These are phyloP conservation scores for Siderastrea radians DNA, from an alignment of 92 coral and sea anemone species.

Conservation along the genomic window DNA sequence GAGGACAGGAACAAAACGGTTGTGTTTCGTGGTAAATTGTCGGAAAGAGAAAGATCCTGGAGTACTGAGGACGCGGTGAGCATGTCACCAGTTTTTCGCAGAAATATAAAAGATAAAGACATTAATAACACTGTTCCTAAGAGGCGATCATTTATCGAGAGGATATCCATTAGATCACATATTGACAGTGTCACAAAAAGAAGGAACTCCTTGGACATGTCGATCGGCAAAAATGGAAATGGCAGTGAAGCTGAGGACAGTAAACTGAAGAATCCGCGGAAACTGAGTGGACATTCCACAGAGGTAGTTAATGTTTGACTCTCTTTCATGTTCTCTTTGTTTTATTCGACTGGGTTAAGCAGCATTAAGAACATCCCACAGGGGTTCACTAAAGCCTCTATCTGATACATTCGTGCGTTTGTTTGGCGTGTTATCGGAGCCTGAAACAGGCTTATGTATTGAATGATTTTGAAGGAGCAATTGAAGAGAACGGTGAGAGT, in stretches of 20 bases:
- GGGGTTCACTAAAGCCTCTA: too few species aligned
- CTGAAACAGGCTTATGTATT: too few species aligned
- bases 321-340: too few species aligned
- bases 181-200: constrained; percentile 52
- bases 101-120: constrained; percentile 63
- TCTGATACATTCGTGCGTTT: too few species aligned
- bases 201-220: constrained; percentile 37
- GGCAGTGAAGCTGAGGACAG: constrained; percentile 8
- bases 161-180: constrained; percentile 77
- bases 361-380: too few species aligned
- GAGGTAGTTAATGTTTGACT: constrained; percentile 11
- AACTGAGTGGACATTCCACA: constrained; percentile 19
- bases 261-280: constrained; percentile 1
- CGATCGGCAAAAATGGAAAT: constrained; percentile 12
- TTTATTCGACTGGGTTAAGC: too few species aligned
- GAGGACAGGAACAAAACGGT: constrained; percentile 81
- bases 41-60: constrained; percentile 64
- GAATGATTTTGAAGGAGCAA: too few species aligned
- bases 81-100: constrained; percentile 68
- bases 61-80: constrained; percentile 59
- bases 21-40: constrained; percentile 62
- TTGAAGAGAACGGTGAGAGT: too few species aligned
- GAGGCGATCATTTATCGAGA: constrained; percentile 83
- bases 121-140: constrained; percentile 53
- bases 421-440: too few species aligned